These are phyloP conservation scores for Gandaritis pyraliata DNA, from an alignment of 2,888 invertebrate species.

Conservation along the genomic window DNA sequence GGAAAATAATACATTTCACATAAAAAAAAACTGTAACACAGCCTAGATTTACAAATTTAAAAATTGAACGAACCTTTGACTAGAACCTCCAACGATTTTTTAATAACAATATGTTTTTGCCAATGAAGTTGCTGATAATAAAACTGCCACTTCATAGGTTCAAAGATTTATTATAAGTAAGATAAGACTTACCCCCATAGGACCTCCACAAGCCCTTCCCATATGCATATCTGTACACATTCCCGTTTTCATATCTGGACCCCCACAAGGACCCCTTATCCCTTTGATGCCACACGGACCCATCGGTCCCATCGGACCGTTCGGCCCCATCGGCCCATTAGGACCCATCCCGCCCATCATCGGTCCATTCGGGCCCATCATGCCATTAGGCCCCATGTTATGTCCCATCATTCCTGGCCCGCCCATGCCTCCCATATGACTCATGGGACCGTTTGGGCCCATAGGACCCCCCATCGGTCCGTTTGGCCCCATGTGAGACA, in stretches of 20 bases:
- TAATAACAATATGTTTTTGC: too few species aligned
- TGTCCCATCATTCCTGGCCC: slow-evolving; percentile 54
- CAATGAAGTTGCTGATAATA: too few species aligned
- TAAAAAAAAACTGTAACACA: neutral
- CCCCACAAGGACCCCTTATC: slow-evolving; percentile 76
- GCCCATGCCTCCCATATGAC: slow-evolving; percentile 46
- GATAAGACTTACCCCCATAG: slow-evolving; percentile 78
- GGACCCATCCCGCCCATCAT: slow-evolving; percentile 79
- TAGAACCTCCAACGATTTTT: too few species aligned
- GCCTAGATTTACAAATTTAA: too few species aligned
- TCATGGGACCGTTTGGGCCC: slow-evolving; percentile 70
- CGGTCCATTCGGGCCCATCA: slow-evolving; percentile 46
- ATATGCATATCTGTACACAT: slow-evolving; percentile 83
- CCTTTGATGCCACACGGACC: slow-evolving; percentile 81
- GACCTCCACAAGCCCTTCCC: slow-evolving; percentile 80
- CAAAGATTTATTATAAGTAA: neutral
- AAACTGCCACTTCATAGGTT: too few species aligned
- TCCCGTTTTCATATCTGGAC: slow-evolving; percentile 80
- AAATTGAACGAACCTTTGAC: too few species aligned
- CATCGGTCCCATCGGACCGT: slow-evolving; percentile 81
- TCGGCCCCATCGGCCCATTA: slow-evolving; percentile 72
- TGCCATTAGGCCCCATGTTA: slow-evolving; percentile 51
- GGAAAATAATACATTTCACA: slow-evolving; percentile 32
- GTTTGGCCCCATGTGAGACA: slow-evolving; percentile 72
- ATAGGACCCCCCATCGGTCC: slow-evolving; percentile 62